Base-by-base conservation (phyloP, 2,888 invertebrate genomes). In the Xylocampa areola region DNA sequence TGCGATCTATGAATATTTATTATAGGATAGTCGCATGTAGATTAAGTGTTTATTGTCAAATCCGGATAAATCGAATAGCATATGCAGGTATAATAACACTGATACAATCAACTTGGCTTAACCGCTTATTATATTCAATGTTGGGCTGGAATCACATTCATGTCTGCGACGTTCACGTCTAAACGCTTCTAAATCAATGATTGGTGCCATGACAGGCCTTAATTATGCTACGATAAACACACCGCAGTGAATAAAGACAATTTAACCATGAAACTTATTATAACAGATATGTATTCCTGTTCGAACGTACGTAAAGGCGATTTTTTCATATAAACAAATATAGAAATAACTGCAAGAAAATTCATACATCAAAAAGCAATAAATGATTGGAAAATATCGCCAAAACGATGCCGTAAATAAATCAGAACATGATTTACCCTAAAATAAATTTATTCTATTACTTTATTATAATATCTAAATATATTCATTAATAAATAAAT, bases 211-310 rank as follows among this genome's bases (percentile, higher is more conserved):
- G 49, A 55, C 43, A 61, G 14, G 16, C 17, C 4, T 17, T 33
- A 48, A 63, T 50, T 64, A 72, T 76, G 67, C 76, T 76, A 74
- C 41, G 66, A 68, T 61, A 70, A 76, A 72, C 67, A 64, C 55
- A 27, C 49, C 10, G 44, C 36, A 40, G 27, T 43, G 27, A 84
- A 81, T 82, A 81, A 82, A 81, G 80, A 84, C 63, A 73, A 66
- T 78, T 67, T 81, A 81, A 82, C 79, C 81, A 81, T 81, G 73
- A 76, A 89, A 90, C 89, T 90, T 90, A 91, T 84, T 82, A 66
- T 91, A 90, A 90, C 81, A 86, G 92, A 92, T 92, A 92, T 92
- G 92, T 90, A 87, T 89, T 82, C 77, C 71, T 73, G 72, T 79
- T 71, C 52, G 59, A 65, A 64, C 55, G 63, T 68, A 72, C 60